Conservation (phyloP, 1,140 invertebrate species). For the Eupristina koningsbergeri region DNA sequence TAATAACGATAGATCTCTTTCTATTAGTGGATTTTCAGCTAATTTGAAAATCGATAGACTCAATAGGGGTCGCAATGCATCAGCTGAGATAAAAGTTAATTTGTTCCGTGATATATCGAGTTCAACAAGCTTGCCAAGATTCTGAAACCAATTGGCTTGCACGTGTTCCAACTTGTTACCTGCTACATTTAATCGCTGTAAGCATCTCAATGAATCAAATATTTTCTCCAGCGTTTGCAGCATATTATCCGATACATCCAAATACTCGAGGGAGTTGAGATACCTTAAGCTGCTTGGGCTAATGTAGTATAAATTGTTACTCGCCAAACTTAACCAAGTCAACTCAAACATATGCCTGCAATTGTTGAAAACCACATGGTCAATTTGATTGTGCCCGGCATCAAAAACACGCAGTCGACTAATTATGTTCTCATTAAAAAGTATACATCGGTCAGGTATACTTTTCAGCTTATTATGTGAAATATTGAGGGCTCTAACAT, state of each 20-base stretch:
- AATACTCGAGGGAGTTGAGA: conserved; percentile 67
- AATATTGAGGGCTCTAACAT: conserved; percentile 74
- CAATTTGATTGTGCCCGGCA: conserved; percentile 48
- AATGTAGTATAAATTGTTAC: conserved; percentile 74
- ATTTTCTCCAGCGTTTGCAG: conserved; percentile 76
- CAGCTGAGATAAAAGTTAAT: conserved; percentile 79
- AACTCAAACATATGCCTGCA: conserved; percentile 57
- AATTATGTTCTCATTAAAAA: conserved; percentile 56
- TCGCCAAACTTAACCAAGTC: conserved; percentile 73
- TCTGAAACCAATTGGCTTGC: conserved; percentile 76
- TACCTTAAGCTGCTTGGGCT: conserved; percentile 73
- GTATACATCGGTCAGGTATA: conserved; percentile 40
- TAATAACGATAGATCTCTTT: conserved; percentile 77
- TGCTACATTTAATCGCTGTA: conserved; percentile 82
- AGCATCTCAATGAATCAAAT: conserved; percentile 75
- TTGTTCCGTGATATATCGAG: conserved; percentile 86
- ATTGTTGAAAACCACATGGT: conserved; percentile 41
- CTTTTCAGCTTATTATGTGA: conserved; percentile 71
- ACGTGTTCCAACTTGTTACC: conserved; percentile 79
- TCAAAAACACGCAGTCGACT: conserved; percentile 27
- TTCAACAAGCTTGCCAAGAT: conserved; percentile 80
- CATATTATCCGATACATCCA: conserved; percentile 80
- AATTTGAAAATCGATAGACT: conserved; percentile 85
- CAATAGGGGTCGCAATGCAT: conserved; percentile 82
- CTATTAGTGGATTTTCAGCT: conserved; percentile 80